phyloP scores from a whole-genome alignment of 2,888 invertebrate species.

The Sphecodes monilicornis region DNA sequence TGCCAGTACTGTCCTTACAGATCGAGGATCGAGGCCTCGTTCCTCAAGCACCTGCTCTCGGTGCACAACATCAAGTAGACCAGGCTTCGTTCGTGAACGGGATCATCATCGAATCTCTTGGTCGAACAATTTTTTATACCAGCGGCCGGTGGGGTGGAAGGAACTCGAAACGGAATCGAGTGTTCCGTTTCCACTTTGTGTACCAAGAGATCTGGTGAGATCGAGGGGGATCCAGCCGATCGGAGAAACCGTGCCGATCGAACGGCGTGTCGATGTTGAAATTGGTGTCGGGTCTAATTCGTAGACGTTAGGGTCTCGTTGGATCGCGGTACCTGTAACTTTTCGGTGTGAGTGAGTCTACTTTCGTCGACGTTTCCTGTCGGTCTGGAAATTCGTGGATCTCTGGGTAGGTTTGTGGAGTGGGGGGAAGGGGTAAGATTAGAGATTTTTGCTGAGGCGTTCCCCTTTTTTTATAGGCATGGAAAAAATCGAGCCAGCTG shows the following conservation, averaged over 20 bases:
- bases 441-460: neutral
- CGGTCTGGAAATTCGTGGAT: neutral
- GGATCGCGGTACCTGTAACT: constrained; percentile 20
- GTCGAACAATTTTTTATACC: constrained; percentile 19
- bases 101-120: neutral
- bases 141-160: neutral
- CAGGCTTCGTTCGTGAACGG: neutral
- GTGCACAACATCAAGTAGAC: constrained; percentile 83
- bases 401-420: no score
- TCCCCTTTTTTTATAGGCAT: neutral
- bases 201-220: neutral
- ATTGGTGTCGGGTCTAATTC: neutral
- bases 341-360: neutral
- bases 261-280: neutral
- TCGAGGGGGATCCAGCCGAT: neutral
- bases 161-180: neutral
- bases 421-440: neutral
- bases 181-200: neutral
- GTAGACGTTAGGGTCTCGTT: constrained; percentile 11
- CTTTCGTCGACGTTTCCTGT: neutral
- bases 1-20: constrained; percentile 84
- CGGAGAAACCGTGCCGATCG: neutral
- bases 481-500: neutral
- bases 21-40: constrained; percentile 83
- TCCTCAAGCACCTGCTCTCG: constrained; percentile 82